These are phyloP conservation scores for Drosophila obscura DNA, from an alignment of 1,140 invertebrate genomes.

Conservation along the genomic window DNA sequence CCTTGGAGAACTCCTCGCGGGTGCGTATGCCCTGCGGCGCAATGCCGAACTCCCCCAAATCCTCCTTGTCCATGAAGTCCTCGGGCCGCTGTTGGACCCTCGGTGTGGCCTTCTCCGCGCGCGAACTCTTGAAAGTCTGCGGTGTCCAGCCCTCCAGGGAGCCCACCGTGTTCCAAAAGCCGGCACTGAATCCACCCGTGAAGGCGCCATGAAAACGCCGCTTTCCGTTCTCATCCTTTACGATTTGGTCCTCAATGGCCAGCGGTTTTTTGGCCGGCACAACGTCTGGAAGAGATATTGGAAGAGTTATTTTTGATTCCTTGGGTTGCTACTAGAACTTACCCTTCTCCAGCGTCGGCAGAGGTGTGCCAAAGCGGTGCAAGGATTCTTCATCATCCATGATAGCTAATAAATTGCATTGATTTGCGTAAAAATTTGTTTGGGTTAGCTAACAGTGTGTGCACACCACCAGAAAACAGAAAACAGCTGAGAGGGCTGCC, in stretches of 20 bases:
- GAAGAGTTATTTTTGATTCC: background rate
- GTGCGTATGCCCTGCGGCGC: conserved; percentile 93
- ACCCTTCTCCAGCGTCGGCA: conserved; percentile 93
- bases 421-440: conserved; percentile 22
- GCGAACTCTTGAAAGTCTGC: conserved; percentile 95
- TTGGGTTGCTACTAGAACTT: conserved; percentile 12
- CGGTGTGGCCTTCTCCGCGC: conserved; percentile 87
- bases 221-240: conserved; percentile 94
- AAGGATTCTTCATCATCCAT: conserved; percentile 87
- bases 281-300: conserved; percentile 86
- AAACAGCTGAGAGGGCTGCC: conserved; percentile 14
- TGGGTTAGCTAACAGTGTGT: conserved; percentile 7
- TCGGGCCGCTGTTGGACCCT: conserved; percentile 88
- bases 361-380: conserved; percentile 89
- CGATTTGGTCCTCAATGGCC: conserved; percentile 94
- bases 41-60: conserved; percentile 97
- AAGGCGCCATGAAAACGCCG: conserved; percentile 99
- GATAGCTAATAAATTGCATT: conserved; percentile 12
- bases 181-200: conserved; percentile 99
- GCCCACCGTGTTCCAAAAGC: conserved; percentile 98
- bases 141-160: conserved; percentile 98
- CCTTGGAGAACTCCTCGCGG: conserved; percentile 88
- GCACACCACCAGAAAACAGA: background rate
- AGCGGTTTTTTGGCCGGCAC: conserved; percentile 92
- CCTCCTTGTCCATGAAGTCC: conserved; percentile 99